phyloP scores from a whole-genome alignment of 2,113 vertebrate species.

The Brachyhypopomus occidentalis region DNA sequence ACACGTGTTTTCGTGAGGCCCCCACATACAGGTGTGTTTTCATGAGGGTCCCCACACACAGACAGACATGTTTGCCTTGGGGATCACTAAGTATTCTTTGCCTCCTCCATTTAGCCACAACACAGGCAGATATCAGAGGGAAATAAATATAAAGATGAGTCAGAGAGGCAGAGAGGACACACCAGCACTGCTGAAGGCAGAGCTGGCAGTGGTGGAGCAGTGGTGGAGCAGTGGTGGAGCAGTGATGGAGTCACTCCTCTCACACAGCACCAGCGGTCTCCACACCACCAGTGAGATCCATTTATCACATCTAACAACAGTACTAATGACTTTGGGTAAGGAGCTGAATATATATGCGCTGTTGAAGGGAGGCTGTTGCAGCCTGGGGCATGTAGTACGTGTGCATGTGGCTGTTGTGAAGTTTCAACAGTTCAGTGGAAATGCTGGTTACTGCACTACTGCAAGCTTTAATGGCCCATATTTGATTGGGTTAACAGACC shows the following conservation, averaged over 20 bases:
- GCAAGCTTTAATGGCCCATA: too few species aligned
- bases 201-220: slow-evolving; percentile 51
- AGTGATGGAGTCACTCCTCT: slow-evolving; percentile 50
- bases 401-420: too few species aligned
- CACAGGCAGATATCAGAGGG: slow-evolving; percentile 45
- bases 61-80: slow-evolving; percentile 43
- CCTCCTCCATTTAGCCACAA: slow-evolving; percentile 26
- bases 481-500: too few species aligned
- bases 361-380: background rate
- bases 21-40: too few species aligned
- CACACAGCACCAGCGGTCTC: slow-evolving; percentile 52
- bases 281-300: slow-evolving; percentile 60
- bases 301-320: slow-evolving; percentile 73
- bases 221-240: slow-evolving; percentile 55
- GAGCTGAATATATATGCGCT: slow-evolving; percentile 65
- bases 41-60: background rate
- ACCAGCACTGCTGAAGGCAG: slow-evolving; percentile 58
- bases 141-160: slow-evolving; percentile 59
- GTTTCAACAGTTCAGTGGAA: too few species aligned
- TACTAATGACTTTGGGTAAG: slow-evolving; percentile 71
- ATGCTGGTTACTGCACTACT: too few species aligned
- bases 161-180: slow-evolving; percentile 34
- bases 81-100: slow-evolving; percentile 8
- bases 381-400: slow-evolving; percentile 53
- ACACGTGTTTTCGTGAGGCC: too few species aligned